Base-by-base conservation (phyloP, 2,113 vertebrate genomes). In the Macquaria ambigua region DNA sequence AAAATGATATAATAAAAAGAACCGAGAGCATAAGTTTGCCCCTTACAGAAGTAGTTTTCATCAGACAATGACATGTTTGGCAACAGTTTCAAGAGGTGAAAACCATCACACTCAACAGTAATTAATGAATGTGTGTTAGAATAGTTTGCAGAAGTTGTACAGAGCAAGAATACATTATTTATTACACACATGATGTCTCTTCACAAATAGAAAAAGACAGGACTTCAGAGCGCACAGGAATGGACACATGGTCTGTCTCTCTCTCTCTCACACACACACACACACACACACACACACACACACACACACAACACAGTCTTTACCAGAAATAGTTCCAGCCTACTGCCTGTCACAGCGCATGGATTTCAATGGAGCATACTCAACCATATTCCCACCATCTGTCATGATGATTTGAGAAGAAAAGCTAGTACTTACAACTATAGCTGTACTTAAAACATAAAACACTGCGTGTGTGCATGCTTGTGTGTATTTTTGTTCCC, bases 371-470 rank as follows among this genome's bases (percentile, higher is more conserved):
- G 78, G 68, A 86, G 75, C 89, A 78, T 84, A 67, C 52, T 16
- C 50, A 62, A 50, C 74, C 87, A 79, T 82, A 79, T 88, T 90
- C 81, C 79, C 83, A 85, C 86, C 79, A 90, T 85, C 85, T 86
- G 85, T 86, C 83, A 78, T 23, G 75, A 76, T 69, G 59, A 56
- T 79, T 81, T 77, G 34, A 81, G n/a, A 79, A 75, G 34, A 83
- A 85, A 78, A 76, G 37, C 50, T 52, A 53, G 9, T 77, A 77
- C 8, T 78, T 82, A 62, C 31, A 78, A 39, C 23, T 72, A n/a
- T 16, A 84, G 43, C n/a, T 59, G 53, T 4, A 28, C 25, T 64
- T 34, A 28, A 67, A 73, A 84, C 70, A 55, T 48, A 28, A 82
- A 68, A 77, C 34, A 41, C 23, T 52, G 34, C 9, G 20, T 68